These are phyloP conservation scores for Corythornis leucogaster DNA, from an alignment of 2,797 vertebrate species.

Conservation along the genomic window DNA sequence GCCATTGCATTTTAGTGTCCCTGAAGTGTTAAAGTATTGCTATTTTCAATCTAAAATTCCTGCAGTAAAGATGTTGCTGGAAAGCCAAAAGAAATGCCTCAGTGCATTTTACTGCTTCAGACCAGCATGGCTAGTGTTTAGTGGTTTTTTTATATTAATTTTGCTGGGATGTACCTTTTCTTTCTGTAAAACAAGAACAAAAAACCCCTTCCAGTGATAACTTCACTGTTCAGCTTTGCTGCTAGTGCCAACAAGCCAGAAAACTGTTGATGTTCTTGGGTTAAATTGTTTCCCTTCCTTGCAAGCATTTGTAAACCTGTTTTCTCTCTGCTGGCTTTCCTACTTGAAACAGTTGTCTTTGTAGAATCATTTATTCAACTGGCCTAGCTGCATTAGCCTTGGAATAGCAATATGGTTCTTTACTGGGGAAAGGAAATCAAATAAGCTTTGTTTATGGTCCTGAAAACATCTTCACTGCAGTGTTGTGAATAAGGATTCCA, in stretches of 20 bases:
- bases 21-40: neutral
- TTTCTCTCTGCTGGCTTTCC: neutral
- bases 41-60: neutral
- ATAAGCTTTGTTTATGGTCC: neutral
- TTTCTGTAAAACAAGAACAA: neutral
- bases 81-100: neutral
- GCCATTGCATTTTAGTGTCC: neutral
- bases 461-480: neutral
- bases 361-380: neutral
- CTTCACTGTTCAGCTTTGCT: neutral
- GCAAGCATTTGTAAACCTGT: neutral
- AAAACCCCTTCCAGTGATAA: neutral
- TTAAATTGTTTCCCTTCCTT: neutral
- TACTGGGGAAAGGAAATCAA: neutral
- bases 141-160: neutral
- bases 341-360: neutral
- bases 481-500: neutral
- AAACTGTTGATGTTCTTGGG: neutral
- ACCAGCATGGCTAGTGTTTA: neutral
- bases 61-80: neutral
- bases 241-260: neutral
- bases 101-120: neutral
- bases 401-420: neutral
- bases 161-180: neutral
- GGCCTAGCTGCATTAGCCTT: fast-evolving